phyloP scores from a whole-genome alignment of 2,113 vertebrate genomes.

The Salvelinus fontinalis region DNA sequence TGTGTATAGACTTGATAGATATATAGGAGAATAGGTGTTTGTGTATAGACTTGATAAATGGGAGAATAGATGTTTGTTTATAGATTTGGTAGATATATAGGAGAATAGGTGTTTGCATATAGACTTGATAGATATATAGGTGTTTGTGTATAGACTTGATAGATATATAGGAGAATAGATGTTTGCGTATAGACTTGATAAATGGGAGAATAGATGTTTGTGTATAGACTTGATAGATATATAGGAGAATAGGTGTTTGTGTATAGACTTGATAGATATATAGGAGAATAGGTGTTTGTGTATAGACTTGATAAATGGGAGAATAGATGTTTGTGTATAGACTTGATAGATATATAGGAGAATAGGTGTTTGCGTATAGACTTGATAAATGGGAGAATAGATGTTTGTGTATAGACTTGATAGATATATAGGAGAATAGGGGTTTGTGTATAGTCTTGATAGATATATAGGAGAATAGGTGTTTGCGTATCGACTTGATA shows the following conservation, averaged over 20 bases:
- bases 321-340: no score
- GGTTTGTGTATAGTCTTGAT: no score
- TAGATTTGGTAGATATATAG: conserved; percentile 21
- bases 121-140: conserved; percentile 25
- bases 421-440: background rate
- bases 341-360: background rate
- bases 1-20: conserved; percentile 28
- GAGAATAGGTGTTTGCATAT: conserved; percentile 20
- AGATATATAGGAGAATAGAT: background rate
- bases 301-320: background rate
- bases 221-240: no score
- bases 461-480: background rate
- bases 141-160: no score
- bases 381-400: no score
- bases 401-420: conserved; percentile 11
- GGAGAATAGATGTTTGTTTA: background rate
- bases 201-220: background rate
- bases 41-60: conserved; percentile 25
- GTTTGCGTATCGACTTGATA: conserved; percentile 16
- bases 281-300: conserved; percentile 9
- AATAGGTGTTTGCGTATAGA: conserved; percentile 14
- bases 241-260: conserved; percentile 2
- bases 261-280: conserved; percentile 26
- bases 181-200: conserved; percentile 33
- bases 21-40: background rate